Percentiles rank a stretch among this genome's conserved stretches.
Conservation (phyloP, 2,797 vertebrate genomes). For the Poeciliopsis turneri region DNA sequence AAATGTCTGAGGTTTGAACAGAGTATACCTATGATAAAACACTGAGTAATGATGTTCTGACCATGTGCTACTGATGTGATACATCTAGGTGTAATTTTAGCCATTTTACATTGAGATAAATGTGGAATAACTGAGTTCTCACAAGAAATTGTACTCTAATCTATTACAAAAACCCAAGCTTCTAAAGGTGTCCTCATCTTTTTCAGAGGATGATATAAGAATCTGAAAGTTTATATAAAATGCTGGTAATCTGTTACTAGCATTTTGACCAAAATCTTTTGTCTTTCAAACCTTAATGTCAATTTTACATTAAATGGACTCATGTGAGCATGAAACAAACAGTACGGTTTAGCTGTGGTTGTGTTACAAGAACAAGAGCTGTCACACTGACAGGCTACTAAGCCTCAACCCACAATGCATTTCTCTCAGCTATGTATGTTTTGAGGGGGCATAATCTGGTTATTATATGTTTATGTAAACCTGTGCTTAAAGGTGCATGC, state of each 20-base stretch:
- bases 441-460: slow-evolving; percentile 24
- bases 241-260: too few relatives aligned
- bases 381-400: slow-evolving; percentile 61
- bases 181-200: neutral
- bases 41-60: neutral
- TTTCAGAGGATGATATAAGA: neutral
- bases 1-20: neutral
- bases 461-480: slow-evolving; percentile 54
- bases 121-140: neutral
- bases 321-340: slow-evolving; percentile 19
- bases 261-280: slow-evolving; percentile 1
- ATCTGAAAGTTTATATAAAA: neutral
- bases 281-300: neutral
- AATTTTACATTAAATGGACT: neutral
- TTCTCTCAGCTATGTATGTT: slow-evolving; percentile 51
- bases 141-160: neutral
- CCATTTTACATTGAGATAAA: neutral
- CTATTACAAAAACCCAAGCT: neutral
- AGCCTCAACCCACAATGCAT: slow-evolving; percentile 67
- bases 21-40: neutral
- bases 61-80: neutral
- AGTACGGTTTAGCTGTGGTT: slow-evolving; percentile 13
- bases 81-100: neutral
- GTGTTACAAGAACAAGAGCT: slow-evolving; percentile 47
- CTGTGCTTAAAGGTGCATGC: slow-evolving; percentile 42